Evolutionary conservation across 2,113 vertebrate species (phyloP).

Genomic region (Ictidomys tridecemlineatus): DNA sequence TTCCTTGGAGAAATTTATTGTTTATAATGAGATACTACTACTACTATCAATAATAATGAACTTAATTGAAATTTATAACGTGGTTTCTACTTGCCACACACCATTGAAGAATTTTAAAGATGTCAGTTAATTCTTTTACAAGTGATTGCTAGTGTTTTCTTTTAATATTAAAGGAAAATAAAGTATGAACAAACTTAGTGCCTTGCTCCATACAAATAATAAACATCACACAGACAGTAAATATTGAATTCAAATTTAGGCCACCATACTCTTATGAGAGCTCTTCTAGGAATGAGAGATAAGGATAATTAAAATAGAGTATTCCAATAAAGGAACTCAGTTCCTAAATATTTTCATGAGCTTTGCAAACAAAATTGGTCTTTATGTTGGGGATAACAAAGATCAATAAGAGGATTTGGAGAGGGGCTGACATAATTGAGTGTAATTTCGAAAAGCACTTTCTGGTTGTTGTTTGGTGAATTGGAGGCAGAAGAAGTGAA

Average conservation of each 20-base stretch:
- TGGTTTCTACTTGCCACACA: not conserved
- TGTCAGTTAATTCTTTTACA: not conserved
- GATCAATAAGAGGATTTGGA: not conserved
- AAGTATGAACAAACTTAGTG: not conserved
- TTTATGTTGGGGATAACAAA: not conserved
- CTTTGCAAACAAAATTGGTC: not conserved
- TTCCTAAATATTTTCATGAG: not conserved
- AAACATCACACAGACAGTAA: not conserved
- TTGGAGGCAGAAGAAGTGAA: not conserved
- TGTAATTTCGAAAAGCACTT: not conserved
- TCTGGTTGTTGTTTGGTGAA: not conserved
- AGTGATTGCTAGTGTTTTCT: not conserved
- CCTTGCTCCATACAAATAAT: not conserved
- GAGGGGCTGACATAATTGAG: not conserved
- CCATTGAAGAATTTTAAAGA: not conserved
- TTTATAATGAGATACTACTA: not conserved
- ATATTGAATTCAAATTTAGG: not conserved
- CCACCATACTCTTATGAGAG: not conserved
- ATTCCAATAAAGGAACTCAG: not conserved
- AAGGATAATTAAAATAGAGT: not conserved
- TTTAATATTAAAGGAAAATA: constrained; percentile 6
- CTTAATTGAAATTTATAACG: not conserved
- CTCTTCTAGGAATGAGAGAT: not conserved
- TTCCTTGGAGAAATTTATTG: not conserved
- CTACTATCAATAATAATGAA: not conserved